phyloP scores from a whole-genome alignment of 2,113 vertebrate species.

The Jacana jacana region DNA sequence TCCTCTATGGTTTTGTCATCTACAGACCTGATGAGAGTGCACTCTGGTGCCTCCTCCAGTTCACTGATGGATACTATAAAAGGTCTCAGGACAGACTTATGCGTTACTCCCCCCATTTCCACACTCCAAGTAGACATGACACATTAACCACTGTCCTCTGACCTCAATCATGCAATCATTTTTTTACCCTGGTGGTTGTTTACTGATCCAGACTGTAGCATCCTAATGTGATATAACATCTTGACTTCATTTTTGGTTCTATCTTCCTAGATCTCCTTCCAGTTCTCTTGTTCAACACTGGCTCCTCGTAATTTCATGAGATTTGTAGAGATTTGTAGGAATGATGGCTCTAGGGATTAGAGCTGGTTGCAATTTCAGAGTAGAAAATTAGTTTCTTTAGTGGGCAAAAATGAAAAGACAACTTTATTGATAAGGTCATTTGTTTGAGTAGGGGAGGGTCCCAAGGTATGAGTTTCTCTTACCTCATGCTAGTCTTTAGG shows the following conservation, averaged over 20 bases:
- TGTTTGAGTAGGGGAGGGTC: background rate
- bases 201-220: background rate
- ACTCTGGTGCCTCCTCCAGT: background rate
- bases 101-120: background rate
- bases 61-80: background rate
- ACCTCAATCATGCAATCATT: background rate
- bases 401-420: background rate
- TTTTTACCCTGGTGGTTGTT: background rate
- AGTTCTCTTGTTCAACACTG: background rate
- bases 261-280: background rate
- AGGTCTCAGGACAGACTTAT: background rate
- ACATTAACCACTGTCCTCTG: background rate
- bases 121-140: background rate
- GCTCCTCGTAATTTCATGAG: background rate
- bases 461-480: background rate
- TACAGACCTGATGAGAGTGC: background rate
- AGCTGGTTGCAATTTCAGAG: background rate
- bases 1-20: background rate
- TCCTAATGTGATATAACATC: rapidly evolving
- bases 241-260: background rate
- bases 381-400: background rate
- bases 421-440: background rate
- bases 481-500: background rate
- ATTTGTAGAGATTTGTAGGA: background rate
- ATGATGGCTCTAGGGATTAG: background rate